Base-by-base conservation (phyloP, 2,888 invertebrate species). In the Agrypnus murinus region DNA sequence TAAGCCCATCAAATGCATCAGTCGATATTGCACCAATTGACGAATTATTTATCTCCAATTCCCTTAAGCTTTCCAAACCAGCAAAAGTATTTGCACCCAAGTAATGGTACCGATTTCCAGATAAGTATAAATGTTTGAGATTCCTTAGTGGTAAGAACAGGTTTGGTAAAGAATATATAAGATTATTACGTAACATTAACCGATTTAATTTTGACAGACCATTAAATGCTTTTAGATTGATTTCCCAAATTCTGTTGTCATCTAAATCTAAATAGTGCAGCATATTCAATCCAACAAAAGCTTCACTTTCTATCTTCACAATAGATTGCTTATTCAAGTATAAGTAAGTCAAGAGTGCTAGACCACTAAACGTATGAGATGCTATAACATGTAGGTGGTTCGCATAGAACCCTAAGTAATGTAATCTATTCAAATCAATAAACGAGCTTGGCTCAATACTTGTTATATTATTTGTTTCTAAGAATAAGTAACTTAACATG, bases 391-490 rank as follows among this genome's bases (percentile, higher is more conserved):
- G 40, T 17, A 67, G n/a, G 0, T 10, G 40, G 43, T 65, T 70
- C 6, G 34, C 36, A 0, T n/a, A n/a, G 15, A 65, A n/a, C 2
- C 10, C 17, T 14, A 70, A 12, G 0, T 14, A 2, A 7, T 8
- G n/a, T n/a, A n/a, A n/a, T n/a, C n/a, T n/a, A n/a, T 36, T 59
- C 12, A 70, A 45, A 36, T 69, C 60, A 5, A 6, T 17, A 46
- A 70, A 70, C 5, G 60, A 14, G 8, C 46, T 7, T 1, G 55
- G 15, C 12, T 55, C 8, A 25, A 70, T 25, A 1, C 1, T 31
- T 4, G 10, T 60, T 12, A 70, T 65, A 4, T 83, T 79, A 77
- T 87, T 87, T 55, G 79, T 81, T 2, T 86, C 84, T 60, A 87
- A 77, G 72, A 84, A 78, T n/a, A 87, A 72, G 55, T 75, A 77